Evolutionary conservation across 2,113 vertebrate genomes (phyloP), one percentile per base, ranked within the genome.

Genomic region (Xiphophorus couchianus): DNA sequence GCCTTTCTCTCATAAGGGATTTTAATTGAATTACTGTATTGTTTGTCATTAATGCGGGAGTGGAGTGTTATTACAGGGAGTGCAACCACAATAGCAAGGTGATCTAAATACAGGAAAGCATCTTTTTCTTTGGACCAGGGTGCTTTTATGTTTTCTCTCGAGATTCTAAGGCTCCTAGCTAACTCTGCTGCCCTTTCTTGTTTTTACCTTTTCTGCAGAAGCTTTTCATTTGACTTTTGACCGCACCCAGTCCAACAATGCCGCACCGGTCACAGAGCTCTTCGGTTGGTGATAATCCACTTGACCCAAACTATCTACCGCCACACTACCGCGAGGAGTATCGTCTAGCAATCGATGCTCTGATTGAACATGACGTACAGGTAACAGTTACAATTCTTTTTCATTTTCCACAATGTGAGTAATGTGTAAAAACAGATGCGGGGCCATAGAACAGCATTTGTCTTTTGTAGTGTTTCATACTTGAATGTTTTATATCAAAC

Each of bases 291-390:
- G 97, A 98, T 44, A 98, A 99, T 88, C 96, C 97, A 0, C 91
- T 96, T 0, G 96, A 98, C 64, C 96, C 97, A 0, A 97, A 97
- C 87, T 97, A 97, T 84, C 94, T 99, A 14, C 94, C 96, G 0
- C 98, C 97, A 0, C 98, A 98, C 86, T 99, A 99, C 89, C 96
- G 96, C 44, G 98, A 99, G 80, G 97, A 98, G 76, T 99, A 99
- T 79, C 97, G 98, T 25, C 85, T 99, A 33, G 98, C 98, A 0
- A 96, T 99, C 73, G 98, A 99, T 2, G 95, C 95, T 0, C 93
- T 99, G 42, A 94, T 97, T 0, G 98, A 99, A 86, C 94, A 95
- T 0, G 97, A 96, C 1, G 67, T 86, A 1, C 95, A 97, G 65
- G 96, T 93, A 91, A 8, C 30, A 31, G 79, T 4, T 10, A 39